Percentiles rank a stretch among this genome's conserved stretches.
These are phyloP conservation scores for Apodemia zela DNA, from an alignment of 2,888 invertebrate genomes.

Conservation along the genomic window DNA sequence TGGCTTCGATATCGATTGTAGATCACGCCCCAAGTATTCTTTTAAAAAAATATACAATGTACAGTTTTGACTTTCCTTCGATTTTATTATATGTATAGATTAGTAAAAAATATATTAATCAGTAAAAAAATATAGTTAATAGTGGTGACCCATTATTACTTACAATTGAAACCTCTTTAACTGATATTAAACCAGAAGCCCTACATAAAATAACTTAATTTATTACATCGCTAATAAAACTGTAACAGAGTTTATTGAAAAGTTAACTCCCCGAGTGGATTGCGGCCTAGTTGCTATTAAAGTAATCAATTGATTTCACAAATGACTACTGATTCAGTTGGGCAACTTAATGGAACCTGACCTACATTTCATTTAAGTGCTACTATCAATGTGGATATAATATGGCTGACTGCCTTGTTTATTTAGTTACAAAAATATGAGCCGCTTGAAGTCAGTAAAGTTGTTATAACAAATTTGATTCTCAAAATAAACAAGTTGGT, in stretches of 20 bases:
- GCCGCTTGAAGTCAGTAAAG: too few species aligned
- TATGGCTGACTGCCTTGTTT: neutral
- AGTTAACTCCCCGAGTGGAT: neutral
- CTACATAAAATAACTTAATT: neutral
- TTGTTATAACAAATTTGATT: too few species aligned
- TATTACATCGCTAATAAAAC: neutral
- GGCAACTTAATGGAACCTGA: slow-evolving; percentile 13
- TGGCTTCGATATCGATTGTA: too few species aligned
- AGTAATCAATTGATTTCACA: slow-evolving; percentile 11
- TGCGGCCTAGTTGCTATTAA: slow-evolving; percentile 8
- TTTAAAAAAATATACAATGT: too few species aligned
- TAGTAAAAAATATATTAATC: too few species aligned
- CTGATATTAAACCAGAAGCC: neutral
- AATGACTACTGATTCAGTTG: slow-evolving; percentile 15
- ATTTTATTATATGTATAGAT: too few species aligned
- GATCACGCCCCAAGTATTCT: too few species aligned
- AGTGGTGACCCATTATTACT: too few species aligned
- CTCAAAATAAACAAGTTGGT: too few species aligned
- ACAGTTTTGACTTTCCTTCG: too few species aligned
- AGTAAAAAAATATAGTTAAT: too few species aligned
- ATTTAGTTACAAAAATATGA: neutral
- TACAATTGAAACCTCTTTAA: too few species aligned
- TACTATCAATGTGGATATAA: neutral
- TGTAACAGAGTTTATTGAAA: slow-evolving; percentile 2
- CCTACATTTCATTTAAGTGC: slow-evolving; percentile 8